Evolutionary conservation across 2,888 invertebrate species (phyloP).

Genomic region (Drosophila imparisetae): DNA sequence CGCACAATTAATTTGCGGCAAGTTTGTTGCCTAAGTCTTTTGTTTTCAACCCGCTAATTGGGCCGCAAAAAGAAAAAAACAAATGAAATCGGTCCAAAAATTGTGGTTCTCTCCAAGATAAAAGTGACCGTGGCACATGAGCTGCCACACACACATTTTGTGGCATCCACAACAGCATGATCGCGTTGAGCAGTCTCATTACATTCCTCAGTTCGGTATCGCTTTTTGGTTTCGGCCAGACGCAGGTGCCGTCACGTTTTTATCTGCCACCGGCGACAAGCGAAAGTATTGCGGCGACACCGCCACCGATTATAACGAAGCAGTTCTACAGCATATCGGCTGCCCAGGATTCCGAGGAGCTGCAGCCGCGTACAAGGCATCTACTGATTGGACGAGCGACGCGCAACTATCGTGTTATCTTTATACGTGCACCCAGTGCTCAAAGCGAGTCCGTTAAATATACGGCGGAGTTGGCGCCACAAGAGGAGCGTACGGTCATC

Average conservation of each 20-base stretch:
- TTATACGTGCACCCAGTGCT: conserved; percentile 82
- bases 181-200: conserved; percentile 33
- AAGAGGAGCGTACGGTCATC: conserved; percentile 84
- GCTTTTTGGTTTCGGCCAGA: background rate
- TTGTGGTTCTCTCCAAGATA: conserved; percentile 28
- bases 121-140: conserved; percentile 3
- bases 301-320: conserved; percentile 80
- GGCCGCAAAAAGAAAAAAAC: conserved; percentile 3
- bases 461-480: conserved; percentile 82
- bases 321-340: conserved; percentile 83
- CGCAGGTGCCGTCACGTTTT: conserved; percentile 36
- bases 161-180: conserved; percentile 47
- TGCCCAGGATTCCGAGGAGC: conserved; percentile 81
- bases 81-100: conserved; percentile 22
- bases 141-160: conserved; percentile 35
- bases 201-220: conserved; percentile 1
- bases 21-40: conserved; percentile 76
- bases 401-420: conserved; percentile 83
- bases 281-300: conserved; percentile 18
- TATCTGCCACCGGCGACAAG: conserved; percentile 54
- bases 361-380: conserved; percentile 64
- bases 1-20: conserved; percentile 58
- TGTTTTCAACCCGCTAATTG: conserved; percentile 61
- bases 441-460: conserved; percentile 64
- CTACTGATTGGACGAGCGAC: conserved; percentile 81